A percentile compares a stretch with the other conserved stretches of the same genome.
phyloP scores from a whole-genome alignment of 1,140 invertebrate species.

The Meloidogyne floridensis region DNA sequence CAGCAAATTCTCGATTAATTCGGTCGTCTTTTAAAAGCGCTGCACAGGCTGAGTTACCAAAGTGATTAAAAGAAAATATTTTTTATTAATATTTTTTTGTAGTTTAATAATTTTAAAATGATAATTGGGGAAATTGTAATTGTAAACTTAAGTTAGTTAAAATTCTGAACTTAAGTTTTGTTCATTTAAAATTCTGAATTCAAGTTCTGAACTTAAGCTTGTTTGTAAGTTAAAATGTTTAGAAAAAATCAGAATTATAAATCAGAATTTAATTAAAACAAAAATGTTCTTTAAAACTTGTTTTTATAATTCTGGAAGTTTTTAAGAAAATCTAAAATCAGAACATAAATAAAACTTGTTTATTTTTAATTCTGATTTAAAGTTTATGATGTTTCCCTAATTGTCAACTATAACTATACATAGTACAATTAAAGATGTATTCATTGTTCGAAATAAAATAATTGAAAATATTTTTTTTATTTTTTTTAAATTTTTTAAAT shows the following conservation, averaged over 20 bases:
- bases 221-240: no score
- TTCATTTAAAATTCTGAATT: background rate
- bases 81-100: background rate
- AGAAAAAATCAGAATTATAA: no score
- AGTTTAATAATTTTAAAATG: no score
- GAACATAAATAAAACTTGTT: no score
- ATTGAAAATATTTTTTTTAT: no score
- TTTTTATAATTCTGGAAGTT: no score
- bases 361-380: background rate
- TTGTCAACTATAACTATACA: background rate
- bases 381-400: background rate
- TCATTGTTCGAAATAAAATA: no score
- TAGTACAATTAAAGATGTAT: background rate
- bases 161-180: background rate
- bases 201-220: background rate
- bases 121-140: background rate
- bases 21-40: conserved; percentile 57
- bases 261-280: no score
- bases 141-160: background rate
- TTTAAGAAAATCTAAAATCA: no score
- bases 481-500: no score
- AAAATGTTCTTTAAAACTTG: no score
- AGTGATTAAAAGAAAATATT: conserved; percentile 4
- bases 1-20: conserved; percentile 43
- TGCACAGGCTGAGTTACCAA: conserved; percentile 50